phyloP scores from a whole-genome alignment of 1,140 invertebrate species.

The Panonychus citri region DNA sequence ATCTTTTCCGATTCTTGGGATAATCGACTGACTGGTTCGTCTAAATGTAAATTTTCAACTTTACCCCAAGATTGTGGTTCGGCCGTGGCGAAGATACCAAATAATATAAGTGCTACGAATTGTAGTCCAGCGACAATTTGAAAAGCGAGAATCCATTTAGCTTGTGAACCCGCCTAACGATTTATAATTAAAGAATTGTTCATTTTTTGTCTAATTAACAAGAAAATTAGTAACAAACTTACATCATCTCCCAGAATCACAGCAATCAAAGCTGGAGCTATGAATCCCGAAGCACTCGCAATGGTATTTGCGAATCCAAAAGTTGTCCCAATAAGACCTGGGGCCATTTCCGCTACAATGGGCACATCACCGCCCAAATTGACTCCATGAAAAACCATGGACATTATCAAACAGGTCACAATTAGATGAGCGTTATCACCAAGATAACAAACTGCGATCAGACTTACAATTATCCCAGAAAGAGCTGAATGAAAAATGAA shows the following conservation, averaged over 20 bases:
- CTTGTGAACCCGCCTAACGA: no score
- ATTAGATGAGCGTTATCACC: not conserved
- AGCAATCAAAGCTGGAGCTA: slow-evolving; percentile 1
- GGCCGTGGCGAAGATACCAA: no score
- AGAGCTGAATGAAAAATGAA: not conserved
- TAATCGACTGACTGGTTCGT: no score
- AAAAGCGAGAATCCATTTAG: no score
- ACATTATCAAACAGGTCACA: not conserved
- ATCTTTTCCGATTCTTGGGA: no score
- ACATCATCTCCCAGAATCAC: not conserved
- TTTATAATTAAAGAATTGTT: no score
- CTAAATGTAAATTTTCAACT: no score
- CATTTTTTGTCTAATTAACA: no score
- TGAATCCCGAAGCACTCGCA: not conserved
- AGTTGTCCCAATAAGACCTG: not conserved
- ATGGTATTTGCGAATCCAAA: slow-evolving; percentile 4
- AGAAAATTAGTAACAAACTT: no score
- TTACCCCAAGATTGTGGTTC: no score
- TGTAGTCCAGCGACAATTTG: no score
- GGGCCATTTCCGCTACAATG: slow-evolving; percentile 7
- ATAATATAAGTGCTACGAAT: no score
- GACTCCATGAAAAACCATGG: slow-evolving; percentile 11
- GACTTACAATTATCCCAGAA: not conserved
- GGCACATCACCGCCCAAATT: slow-evolving; percentile 13
- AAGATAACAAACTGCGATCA: not conserved